Base-by-base conservation (phyloP, 2,797 vertebrate species). In the Pangasius djambal region DNA sequence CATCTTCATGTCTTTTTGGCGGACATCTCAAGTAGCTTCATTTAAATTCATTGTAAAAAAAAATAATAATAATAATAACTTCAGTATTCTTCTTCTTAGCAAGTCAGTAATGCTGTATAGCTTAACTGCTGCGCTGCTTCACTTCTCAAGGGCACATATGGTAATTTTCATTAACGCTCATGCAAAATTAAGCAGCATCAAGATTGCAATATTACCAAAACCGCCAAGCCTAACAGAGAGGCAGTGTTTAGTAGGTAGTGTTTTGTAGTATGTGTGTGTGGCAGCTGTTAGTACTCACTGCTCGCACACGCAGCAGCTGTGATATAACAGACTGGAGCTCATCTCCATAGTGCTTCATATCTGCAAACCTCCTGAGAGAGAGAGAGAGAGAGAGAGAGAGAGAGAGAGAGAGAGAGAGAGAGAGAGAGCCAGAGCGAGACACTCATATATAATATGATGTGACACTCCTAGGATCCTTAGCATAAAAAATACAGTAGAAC, bases 321-420 rank as follows among this genome's bases (percentile, higher is more conserved):
- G 98, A 97, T 83, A 98, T 97, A 95, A 98, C 96, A 75, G 97
- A 96, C 94, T 99, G 98, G 75, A 99, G 96, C 93, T 98, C 97
- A 89, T 99, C 98, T 8, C 97, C 98, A 90, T 99, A 99, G 92
- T 97, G 97, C 92, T 99, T 99, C 91, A 98, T 97, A 86, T 99
- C 98, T 90, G 96, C 96, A 92, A 99, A 98, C 86, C 97, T 97
- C 95, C 98, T 99, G 94, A 48, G 92, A 94, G 63, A 96, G 93
- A 89, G 91, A 92, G 4, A 4, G 55, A 92, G 91, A 91, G 59
- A 93, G 90, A 31, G 7, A 34, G 12, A 93, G 90, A 52, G 12
- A 31, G 5, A 15, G 28, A 48, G 52, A 63, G 5, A 31, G 9
- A 16, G 6, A 78, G 31, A 37, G 40, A 63, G 12, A 50, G 22